A percentile compares a stretch with the other conserved stretches of the same genome.
Evolutionary conservation across 2,113 vertebrate genomes (phyloP).

Genomic region (Lota lota): DNA sequence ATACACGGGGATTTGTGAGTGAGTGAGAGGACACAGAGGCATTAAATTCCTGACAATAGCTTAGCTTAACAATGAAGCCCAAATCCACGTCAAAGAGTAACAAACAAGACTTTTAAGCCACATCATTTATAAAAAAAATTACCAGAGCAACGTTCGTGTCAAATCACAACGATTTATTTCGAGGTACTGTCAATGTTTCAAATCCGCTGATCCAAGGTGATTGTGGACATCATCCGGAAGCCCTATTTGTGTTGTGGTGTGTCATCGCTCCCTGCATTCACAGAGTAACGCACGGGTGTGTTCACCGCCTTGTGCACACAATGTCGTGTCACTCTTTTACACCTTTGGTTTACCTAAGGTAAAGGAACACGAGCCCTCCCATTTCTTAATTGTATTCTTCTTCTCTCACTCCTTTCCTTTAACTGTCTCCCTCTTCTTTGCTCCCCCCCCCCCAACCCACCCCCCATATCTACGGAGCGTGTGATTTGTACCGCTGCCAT

Average conservation of each 20-base stretch:
- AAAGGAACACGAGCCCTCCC: no score
- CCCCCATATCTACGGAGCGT: neutral
- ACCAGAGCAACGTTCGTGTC: conserved; percentile 42
- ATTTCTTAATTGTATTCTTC: no score
- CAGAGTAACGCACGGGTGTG: no score
- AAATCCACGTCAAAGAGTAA: conserved; percentile 54
- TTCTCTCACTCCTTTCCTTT: neutral
- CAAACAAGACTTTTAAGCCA: conserved; percentile 32
- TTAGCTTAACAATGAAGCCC: conserved; percentile 54
- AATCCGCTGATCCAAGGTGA: conserved; percentile 21
- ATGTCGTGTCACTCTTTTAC: no score
- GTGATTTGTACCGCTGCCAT: conserved; percentile 8
- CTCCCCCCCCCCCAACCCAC: no score
- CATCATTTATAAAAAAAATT: no score
- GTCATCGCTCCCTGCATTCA: neutral
- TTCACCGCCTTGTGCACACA: no score
- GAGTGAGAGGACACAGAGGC: conserved; percentile 44
- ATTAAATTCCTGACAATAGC: conserved; percentile 59
- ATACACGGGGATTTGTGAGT: conserved; percentile 45
- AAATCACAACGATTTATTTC: no score
- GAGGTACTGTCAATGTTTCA: neutral
- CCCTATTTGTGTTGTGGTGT: neutral
- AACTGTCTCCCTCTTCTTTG: neutral
- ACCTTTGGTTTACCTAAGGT: no score
- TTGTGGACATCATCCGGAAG: neutral